Evolutionary conservation across 2,113 vertebrate species (phyloP), one percentile per base, ranked within the genome.

Genomic region (Suncus etruscus): DNA sequence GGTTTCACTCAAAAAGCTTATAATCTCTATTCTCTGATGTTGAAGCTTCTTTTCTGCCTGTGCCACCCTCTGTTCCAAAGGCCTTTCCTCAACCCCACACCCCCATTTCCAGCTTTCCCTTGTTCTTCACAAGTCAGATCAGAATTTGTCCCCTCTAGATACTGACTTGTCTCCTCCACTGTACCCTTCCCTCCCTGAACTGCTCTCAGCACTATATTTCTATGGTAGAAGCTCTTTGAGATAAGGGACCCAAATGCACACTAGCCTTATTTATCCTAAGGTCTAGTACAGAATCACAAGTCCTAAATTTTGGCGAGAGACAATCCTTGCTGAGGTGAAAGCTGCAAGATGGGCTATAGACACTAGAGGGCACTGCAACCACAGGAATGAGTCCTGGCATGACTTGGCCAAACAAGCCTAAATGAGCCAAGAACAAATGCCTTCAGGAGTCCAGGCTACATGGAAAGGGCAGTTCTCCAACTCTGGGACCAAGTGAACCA

Each of bases 361-460:
- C 94, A 96, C 91, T 93, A 95, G 94, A 95, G 91, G 95, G 95
- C 92, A 91, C 92, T 93, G 84, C 27, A n/a, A 69, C 15, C 86
- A 66, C 2, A 74, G 18, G 7, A 92, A 87, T 95, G 7, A 92
- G 85, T 96, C 32, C 3, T 14, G 14, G 75, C 65, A 77, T 16
- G 50, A 70, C 0, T 25, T 70, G 16, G 25, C 16, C 51, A 77
- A 66, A 29, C 20, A 14, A 51, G 65, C 22, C 22, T 32, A 27
- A 20, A 69, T 29, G n/a, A 6, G 3, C 24, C 31, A 4, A 11
- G 54, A 31, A 54, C 50, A 58, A 65, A 72, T 20, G 16, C 76
- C 31, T 47, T 22, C 18, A 87, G 79, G 31, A 81, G 32, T 5
- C 6, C 45, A 32, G 66, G 86, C 95, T 79, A 25, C 32, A 83